Evolutionary conservation across 2,797 vertebrate genomes (phyloP).

Genomic region (Corythornis leucogaster): DNA sequence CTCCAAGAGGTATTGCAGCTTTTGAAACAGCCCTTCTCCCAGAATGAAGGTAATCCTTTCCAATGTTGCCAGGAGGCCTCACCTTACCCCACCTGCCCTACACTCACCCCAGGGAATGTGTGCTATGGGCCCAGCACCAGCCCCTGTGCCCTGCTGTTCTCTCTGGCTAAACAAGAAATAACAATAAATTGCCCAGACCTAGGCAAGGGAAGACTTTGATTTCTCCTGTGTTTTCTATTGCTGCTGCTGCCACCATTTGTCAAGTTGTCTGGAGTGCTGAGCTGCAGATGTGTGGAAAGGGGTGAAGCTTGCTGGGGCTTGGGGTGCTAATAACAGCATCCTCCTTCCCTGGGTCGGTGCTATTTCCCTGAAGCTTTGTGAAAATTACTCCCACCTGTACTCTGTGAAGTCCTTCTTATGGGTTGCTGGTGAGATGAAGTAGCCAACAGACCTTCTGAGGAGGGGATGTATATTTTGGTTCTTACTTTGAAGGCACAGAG

Average conservation of each 20-base stretch:
- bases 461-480: neutral
- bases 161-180: neutral
- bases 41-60: neutral
- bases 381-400: neutral
- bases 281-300: neutral
- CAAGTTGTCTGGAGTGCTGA: neutral
- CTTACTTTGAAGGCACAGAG: too few relatives aligned
- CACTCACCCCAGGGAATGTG: neutral
- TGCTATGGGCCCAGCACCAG: fast-evolving
- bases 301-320: neutral
- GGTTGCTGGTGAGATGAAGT: neutral
- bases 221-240: neutral
- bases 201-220: neutral
- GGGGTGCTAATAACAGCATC: neutral
- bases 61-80: neutral
- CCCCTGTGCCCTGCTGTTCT: neutral
- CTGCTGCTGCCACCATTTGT: neutral
- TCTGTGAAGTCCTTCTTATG: neutral
- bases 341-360: neutral
- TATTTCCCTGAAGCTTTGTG: neutral
- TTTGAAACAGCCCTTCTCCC: neutral
- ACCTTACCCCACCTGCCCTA: fast-evolving
- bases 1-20: neutral
- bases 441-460: neutral
- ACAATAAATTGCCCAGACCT: neutral